These are phyloP conservation scores for Chloroceryle amazona DNA, from an alignment of 2,797 vertebrate genomes.

Conservation along the genomic window DNA sequence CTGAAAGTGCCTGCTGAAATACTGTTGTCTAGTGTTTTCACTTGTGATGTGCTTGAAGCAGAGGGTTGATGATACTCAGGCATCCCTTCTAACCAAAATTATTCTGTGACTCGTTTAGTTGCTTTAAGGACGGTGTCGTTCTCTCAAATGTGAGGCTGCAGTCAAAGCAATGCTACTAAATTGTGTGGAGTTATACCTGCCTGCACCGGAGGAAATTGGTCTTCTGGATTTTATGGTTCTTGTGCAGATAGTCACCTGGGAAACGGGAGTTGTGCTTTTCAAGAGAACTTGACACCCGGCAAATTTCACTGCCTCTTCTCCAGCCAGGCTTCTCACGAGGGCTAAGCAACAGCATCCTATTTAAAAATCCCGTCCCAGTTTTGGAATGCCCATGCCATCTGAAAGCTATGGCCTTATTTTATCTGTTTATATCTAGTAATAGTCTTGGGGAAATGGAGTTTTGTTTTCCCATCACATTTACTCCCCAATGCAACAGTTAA, in stretches of 20 bases:
- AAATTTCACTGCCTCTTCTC: neutral
- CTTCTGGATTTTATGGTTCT: neutral
- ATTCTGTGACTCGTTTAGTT: neutral
- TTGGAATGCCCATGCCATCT: neutral
- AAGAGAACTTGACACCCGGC: neutral
- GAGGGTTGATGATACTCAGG: neutral
- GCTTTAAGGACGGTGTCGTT: neutral
- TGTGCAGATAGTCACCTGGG: neutral
- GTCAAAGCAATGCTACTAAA: neutral
- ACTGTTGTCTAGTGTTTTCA: neutral
- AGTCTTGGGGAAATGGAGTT: slow-evolving; percentile 1
- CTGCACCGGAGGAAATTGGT: neutral
- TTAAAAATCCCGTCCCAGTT: slow-evolving; percentile 39
- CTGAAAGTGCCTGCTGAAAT: neutral
- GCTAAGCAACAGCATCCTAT: slow-evolving; percentile 13
- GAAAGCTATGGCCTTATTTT: slow-evolving; percentile 28
- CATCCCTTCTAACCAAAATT: neutral
- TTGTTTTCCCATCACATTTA: slow-evolving; percentile 44
- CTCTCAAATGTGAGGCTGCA: neutral
- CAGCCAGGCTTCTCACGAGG: neutral
- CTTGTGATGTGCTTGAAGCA: neutral
- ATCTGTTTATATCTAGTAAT: neutral
- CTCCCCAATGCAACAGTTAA: slow-evolving; percentile 31
- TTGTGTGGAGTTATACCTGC: neutral
- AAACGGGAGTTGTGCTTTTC: neutral